Evolutionary conservation across 2,888 invertebrate species (phyloP), one percentile per base, ranked within the genome.

Genomic region (Pterostichus madidus): DNA sequence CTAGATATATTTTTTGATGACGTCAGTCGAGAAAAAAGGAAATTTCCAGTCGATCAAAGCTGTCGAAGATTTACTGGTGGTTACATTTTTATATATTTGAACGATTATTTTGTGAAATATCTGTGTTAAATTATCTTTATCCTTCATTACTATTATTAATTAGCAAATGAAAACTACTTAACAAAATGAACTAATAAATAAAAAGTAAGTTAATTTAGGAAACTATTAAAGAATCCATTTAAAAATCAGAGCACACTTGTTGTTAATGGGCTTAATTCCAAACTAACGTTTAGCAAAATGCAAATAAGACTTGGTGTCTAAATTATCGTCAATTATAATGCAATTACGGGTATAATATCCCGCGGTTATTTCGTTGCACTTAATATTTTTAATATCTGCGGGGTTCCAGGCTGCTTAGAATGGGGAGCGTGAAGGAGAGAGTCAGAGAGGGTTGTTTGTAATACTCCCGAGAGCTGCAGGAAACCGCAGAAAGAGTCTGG

Each of bases 331-430:
- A 71, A 71, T 71, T 71, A 71, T 39, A 71, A 71, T 71, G 68
- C 68, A 71, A 71, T 71, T 71, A 64, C 44, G 35, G 8, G 15
- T n/a, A 44, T 56, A 56, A 56, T 71, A 44, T 44, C 68, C 68
- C 44, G 68, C 68, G 68, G 68, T 17, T 71, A 71, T 71, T 71
- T 39, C 68, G 68, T 71, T 39, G 68, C 68, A 44, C 15, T 71
- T 71, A 44, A 56, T 56, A 56, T 56, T 56, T 56, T 13, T 13
- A 56, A 56, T 56, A 56, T 56, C 56, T 4, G 56, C 56, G 56
- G 56, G 56, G 56, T 17, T 17, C 17, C 17, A 17, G 56, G 56
- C 17, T 13, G 56, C 17, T 13, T 10, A 15, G 15, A 56, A 56
- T 5, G 13, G 17, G 15, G 56, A 15, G 56, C 15, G 56, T 17